Base-by-base conservation (phyloP, 2,797 vertebrate species). In the Pteropus rufus region DNA sequence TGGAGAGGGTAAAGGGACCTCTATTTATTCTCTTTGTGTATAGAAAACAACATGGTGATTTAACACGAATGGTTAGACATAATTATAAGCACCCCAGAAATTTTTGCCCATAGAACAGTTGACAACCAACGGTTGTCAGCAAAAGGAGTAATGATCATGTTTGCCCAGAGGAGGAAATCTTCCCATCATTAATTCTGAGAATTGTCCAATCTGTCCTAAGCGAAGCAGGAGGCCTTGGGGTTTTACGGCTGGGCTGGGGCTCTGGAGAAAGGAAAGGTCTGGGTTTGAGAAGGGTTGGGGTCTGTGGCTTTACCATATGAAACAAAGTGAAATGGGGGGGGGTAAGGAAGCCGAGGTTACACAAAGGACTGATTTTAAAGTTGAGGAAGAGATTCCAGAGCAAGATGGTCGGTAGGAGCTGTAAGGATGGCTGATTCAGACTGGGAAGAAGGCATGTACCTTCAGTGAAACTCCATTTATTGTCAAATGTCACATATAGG, bases 381-480 rank as follows among this genome's bases (percentile, higher is more conserved):
- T 72, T 36, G 31, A 87, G 10, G 26, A 8, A 52, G 80, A 23
- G 34, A 8, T 72, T 18, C 70, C 60, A 44, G 67, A 54, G n/a
- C 75, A 60, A 52, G 65, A 75, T 16, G 39, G 44, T 10, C 34
- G 39, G 31, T 36, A 82, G 18, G 36, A 64, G 26, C 62, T 77
- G 86, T 56, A 67, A 60, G 56, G 49, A 90, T 21, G 85, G 62
- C 70, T 91, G 73, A 64, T 82, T 70, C 64, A 72, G 80, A 36
- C 39, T 3, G 24, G 67, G 86, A 65, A 62, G 44, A 76, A 91
- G 84, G 86, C 88, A 91, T 94, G 79, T 81, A 90, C 75, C 4
- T 93, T 89, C 92, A 94, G 76, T 97, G 93, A 97, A 97, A 95
- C 29, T 96, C 89, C 97, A 97, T 94, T 98, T 97, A 95, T 87